phyloP scores from a whole-genome alignment of 2,113 vertebrate genomes.

The Grus americana region DNA sequence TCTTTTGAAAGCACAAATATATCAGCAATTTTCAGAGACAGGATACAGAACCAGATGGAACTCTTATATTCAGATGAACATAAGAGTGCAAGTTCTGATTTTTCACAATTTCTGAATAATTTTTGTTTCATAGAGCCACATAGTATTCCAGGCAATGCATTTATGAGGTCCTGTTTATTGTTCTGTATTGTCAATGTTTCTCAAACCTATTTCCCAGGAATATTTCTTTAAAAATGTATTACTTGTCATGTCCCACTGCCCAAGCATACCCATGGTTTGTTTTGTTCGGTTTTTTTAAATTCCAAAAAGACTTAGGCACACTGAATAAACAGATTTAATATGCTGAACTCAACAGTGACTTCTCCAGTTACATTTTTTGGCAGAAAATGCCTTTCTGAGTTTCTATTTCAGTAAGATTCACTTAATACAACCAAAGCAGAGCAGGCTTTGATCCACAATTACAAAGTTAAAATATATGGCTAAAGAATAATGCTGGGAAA shows the following conservation, averaged over 20 bases:
- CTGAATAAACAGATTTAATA: slow-evolving; percentile 65
- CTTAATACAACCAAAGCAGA: slow-evolving; percentile 56
- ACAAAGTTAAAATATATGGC: slow-evolving; percentile 53
- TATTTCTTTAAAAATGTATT: slow-evolving; percentile 8
- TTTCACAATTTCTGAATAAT: background rate
- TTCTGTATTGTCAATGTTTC: background rate
- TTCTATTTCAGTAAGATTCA: slow-evolving; percentile 62
- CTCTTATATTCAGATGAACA: background rate
- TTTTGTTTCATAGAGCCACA: background rate
- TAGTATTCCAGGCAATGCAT: background rate
- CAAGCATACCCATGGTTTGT: background rate
- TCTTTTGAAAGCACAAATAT: slow-evolving; percentile 13
- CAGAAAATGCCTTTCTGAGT: slow-evolving; percentile 57
- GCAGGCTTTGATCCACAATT: slow-evolving; percentile 61
- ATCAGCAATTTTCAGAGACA: background rate
- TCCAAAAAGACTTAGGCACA: slow-evolving; percentile 55
- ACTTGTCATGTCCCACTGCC: background rate
- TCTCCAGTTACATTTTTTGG: slow-evolving; percentile 66
- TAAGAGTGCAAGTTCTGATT: background rate
- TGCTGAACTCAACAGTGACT: slow-evolving; percentile 65
- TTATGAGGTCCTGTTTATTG: background rate
- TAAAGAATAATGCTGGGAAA: slow-evolving; percentile 66
- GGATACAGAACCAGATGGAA: slow-evolving; percentile 5
- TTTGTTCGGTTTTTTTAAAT: background rate
- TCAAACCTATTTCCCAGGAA: background rate